Evolutionary conservation across 2,113 vertebrate genomes (phyloP).

Genomic region (Ptyas mucosa): DNA sequence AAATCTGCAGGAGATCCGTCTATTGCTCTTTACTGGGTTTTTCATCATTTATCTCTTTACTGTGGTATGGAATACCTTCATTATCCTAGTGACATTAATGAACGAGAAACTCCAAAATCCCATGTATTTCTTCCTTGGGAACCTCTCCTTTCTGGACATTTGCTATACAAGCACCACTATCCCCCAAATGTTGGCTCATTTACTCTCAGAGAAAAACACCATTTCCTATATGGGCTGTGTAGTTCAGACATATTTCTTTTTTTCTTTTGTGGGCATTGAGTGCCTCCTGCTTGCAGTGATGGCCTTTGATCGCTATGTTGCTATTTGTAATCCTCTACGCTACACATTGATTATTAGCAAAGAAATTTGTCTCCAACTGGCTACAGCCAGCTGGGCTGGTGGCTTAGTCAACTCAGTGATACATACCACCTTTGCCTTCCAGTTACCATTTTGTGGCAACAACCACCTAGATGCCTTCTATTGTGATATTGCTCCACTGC

Average conservation of each 20-base stretch:
- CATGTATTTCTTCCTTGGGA: constrained; percentile 40
- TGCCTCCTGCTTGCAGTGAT: constrained; percentile 51
- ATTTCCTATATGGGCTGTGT: constrained; percentile 46
- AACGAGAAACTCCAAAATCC: constrained; percentile 27
- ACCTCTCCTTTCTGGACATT: not conserved
- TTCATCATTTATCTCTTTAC: constrained; percentile 53
- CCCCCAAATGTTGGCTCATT: constrained; percentile 46
- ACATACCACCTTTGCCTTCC: constrained; percentile 21
- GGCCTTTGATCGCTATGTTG: not conserved
- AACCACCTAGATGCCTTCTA: constrained; percentile 49
- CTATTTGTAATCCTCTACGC: not conserved
- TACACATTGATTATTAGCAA: constrained; percentile 6
- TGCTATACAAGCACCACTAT: constrained; percentile 15
- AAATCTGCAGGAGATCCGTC: constrained; percentile 23
- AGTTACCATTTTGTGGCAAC: constrained; percentile 44
- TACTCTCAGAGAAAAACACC: constrained; percentile 17
- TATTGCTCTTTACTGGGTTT: constrained; percentile 46
- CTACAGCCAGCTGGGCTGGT: constrained; percentile 8
- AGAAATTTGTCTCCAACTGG: constrained; percentile 1
- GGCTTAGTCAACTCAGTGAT: constrained; percentile 31
- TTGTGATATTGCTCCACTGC: constrained; percentile 57
- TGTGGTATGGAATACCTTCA: constrained; percentile 53
- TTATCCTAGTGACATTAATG: not conserved
- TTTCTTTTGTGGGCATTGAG: constrained; percentile 50
- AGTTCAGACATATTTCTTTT: constrained; percentile 45